These are phyloP conservation scores for Aphyosemion australe DNA, from an alignment of 2,113 vertebrate genomes.

Conservation along the genomic window DNA sequence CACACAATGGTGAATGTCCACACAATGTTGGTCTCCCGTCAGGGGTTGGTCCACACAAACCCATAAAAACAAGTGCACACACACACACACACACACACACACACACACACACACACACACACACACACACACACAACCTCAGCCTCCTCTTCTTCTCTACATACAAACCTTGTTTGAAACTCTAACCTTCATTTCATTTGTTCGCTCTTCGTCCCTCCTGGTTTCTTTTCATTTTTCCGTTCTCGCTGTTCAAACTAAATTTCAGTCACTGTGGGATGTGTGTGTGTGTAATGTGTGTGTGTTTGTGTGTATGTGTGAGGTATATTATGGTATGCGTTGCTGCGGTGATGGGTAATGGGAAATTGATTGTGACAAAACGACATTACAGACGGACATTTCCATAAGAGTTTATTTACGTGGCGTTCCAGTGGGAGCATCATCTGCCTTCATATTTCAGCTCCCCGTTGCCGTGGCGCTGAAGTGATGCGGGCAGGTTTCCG, in stretches of 20 bases:
- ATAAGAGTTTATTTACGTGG: slow-evolving; percentile 64
- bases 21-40: too few relatives aligned
- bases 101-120: too few relatives aligned
- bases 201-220: slow-evolving; percentile 43
- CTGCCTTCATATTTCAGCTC: slow-evolving; percentile 51
- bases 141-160: neutral
- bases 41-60: too few relatives aligned
- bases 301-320: slow-evolving; percentile 24
- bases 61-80: too few relatives aligned
- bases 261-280: slow-evolving; percentile 20
- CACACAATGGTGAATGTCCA: too few relatives aligned
- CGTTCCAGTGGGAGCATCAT: slow-evolving; percentile 53
- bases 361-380: slow-evolving; percentile 74
- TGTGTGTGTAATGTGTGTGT: neutral
- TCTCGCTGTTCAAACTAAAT: slow-evolving; percentile 59
- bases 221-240: slow-evolving; percentile 65
- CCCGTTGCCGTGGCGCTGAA: slow-evolving; percentile 22
- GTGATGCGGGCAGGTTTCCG: slow-evolving; percentile 20
- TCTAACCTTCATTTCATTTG: slow-evolving; percentile 48
- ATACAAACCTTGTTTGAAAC: slow-evolving; percentile 46
- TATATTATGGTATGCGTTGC: slow-evolving; percentile 41
- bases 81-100: too few relatives aligned
- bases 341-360: slow-evolving; percentile 66
- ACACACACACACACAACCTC: too few relatives aligned
- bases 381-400: slow-evolving; percentile 67